Conservation (phyloP, 2,113 vertebrate species). For the Triplophysa tibetana region DNA sequence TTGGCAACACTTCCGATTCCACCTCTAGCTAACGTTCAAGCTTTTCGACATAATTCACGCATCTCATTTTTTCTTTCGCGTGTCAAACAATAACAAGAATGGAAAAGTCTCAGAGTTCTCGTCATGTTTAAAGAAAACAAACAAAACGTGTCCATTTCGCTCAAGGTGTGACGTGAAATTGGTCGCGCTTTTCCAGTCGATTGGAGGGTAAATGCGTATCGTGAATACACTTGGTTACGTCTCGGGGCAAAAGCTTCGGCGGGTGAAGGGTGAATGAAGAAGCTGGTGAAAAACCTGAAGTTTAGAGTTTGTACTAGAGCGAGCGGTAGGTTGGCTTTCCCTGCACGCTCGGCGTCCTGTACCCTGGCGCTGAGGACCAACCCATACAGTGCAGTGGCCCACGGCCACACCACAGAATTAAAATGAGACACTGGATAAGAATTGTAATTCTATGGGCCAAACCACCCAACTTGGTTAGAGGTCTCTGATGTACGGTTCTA, state of each 20-base stretch:
- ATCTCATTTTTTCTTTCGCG: constrained; percentile 9
- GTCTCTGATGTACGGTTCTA: constrained; percentile 88
- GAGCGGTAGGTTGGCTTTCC: constrained; percentile 42
- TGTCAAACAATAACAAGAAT: neutral
- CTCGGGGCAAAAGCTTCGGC: neutral
- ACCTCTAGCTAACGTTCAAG: constrained; percentile 2
- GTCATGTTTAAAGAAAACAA: neutral
- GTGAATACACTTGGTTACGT: neutral
- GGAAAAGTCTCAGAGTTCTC: constrained; percentile 23
- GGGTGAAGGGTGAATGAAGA: constrained; percentile 18
- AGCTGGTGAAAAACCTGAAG: constrained; percentile 44
- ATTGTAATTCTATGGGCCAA: constrained; percentile 22
- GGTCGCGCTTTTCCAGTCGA: constrained; percentile 10
- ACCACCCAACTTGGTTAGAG: constrained; percentile 72
- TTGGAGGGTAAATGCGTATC: constrained; percentile 6
- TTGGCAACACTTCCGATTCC: neutral
- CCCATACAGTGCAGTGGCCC: constrained; percentile 36
- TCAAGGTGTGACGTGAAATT: neutral
- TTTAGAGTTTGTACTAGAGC: constrained; percentile 38
- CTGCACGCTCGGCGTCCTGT: constrained; percentile 31
- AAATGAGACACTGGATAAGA: constrained; percentile 23
- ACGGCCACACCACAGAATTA: constrained; percentile 42
- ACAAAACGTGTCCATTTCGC: constrained; percentile 1
- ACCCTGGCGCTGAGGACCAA: constrained; percentile 21
- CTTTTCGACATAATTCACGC: constrained; percentile 20